Evolutionary conservation across 2,888 invertebrate genomes (phyloP), one percentile per base, ranked within the genome.

Genomic region (Lissocephala sabroskyi): DNA sequence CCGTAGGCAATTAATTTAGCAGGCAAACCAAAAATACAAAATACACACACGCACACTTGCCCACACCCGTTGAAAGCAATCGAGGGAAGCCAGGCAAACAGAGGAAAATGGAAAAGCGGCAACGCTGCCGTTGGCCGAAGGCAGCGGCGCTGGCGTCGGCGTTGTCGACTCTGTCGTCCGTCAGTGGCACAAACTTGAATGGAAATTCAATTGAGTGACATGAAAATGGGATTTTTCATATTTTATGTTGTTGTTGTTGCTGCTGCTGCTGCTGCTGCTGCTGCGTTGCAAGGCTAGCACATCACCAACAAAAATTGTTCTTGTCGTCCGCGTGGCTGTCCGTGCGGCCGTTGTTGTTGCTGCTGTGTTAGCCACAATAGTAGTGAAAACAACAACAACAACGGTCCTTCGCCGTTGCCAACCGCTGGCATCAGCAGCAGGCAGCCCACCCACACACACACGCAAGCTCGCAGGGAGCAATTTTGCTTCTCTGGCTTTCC

Each of bases 151-250:
- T 16, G 16, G 14, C 35, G 35, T 35, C 35, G 35, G 16, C 35
- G 35, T 17, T 16, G 35, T 35, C 35, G 35, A 35, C 35, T 13
- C 9, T 16, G 35, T 35, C 35, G 35, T 35, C 35, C 13, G 35
- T 17, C 35, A 33, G 11, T 33, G n/a, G 46, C 45, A 61, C 32
- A 47, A 68, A 59, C 67, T 73, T 71, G 68, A 78, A 73, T 73
- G 79, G 73, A 78, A 73, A 73, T 73, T 75, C 78, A 73, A 73
- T 73, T 73, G 73, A 73, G 75, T 73, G 73, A 73, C 78, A 73
- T 78, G 78, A 73, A 73, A 73, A 73, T 78, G 76, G 73, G 75
- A 73, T 75, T 78, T 75, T 78, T 73, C 71, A 75, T 64, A 77
- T 75, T 77, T 66, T 60, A 18, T 18, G n/a, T 19, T 19, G 9